A percentile compares a stretch with the other conserved stretches of the same genome.
phyloP scores from a whole-genome alignment of 2,888 invertebrate species.

The Colostygia pectinataria region DNA sequence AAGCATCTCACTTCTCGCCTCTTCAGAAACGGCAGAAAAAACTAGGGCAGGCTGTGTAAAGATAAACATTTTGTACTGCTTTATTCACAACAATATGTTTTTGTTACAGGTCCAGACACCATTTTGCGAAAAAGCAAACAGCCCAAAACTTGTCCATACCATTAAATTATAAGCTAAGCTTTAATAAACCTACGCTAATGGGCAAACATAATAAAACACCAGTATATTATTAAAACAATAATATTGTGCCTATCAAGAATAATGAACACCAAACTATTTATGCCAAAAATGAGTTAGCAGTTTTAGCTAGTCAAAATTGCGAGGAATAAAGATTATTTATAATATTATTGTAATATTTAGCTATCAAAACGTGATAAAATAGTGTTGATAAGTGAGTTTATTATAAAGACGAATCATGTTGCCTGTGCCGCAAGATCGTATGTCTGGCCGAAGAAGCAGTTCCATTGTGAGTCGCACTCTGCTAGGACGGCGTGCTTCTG shows the following conservation, averaged over 20 bases:
- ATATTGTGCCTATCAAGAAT: constrained; percentile 45
- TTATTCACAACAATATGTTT: constrained; percentile 17
- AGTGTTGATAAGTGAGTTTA: constrained; percentile 12
- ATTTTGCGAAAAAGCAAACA: constrained; percentile 12
- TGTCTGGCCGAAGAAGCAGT: constrained; percentile 86
- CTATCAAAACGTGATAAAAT: constrained; percentile 9
- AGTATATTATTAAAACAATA: constrained; percentile 34
- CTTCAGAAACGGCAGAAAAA: constrained; percentile 16
- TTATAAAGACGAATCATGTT: constrained; percentile 56
- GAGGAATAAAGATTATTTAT: constrained; percentile 9
- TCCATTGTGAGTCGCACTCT: constrained; percentile 86
- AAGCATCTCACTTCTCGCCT: constrained; percentile 26
- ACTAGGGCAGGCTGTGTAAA: constrained; percentile 12
- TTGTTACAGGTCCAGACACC: constrained; percentile 44
- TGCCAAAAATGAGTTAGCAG: constrained; percentile 26
- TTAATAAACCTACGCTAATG: constrained; percentile 25
- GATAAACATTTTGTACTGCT: constrained; percentile 16
- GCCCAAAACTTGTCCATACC: constrained; percentile 9
- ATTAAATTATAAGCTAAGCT: constrained; percentile 26
- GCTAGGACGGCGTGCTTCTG: constrained; percentile 85
- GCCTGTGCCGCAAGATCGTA: constrained; percentile 79
- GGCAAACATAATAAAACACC: constrained; percentile 17
- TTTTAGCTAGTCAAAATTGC: constrained; percentile 29
- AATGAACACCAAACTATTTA: constrained; percentile 36
- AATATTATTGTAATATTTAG: neutral